Base-by-base conservation (phyloP, 1,140 invertebrate species). In the Bombyx mandarina region DNA sequence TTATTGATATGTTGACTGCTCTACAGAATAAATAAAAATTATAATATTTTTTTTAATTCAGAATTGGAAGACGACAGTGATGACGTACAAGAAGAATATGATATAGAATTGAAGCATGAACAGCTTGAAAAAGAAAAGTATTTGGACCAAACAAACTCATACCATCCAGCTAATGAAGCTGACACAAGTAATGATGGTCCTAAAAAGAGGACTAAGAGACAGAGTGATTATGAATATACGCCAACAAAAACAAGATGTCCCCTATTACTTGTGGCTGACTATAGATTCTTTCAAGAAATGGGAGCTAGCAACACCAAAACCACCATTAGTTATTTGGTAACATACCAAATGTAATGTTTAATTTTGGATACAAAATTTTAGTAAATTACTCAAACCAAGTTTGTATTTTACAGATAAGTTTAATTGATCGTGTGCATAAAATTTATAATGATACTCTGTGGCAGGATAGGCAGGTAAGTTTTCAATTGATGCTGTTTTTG, bases 271-370 rank as follows among this genome's bases (percentile, higher is more conserved):
- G 97, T 98, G 1, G 97, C 97, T 7, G 97, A 99, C 87, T 98
- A 97, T 81, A 91, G 95, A 69, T 99, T 98, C 86, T 98, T 96
- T 84, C 93, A 95, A 82, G 96, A 97, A 90, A 98, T 98, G 95
- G 97, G 97, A n/a, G 94, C 94, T 4, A 94, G 94, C 56, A 97
- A 95, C 81, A 95, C 95, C 6, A 97, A 97, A 88, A 96, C 94
- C 45, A 98, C 97, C 10, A 98, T 98, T 51, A 97, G 97, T 89
- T 98, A 98, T 88, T 89, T 99, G 89, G 96, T 97, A 89, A 87
- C 87, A 65, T 8, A 22, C 4, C 0, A 35, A 35, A 35, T 35
- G 26, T 1, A 35, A 35, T 1, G 4, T 35, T 0, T 35, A 35
- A 35, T 35, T 35, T 35, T 35, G 0, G 26, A 35, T 35, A 35